Percentiles rank a stretch among this genome's conserved stretches.
Evolutionary conservation across 2,113 vertebrate genomes (phyloP).

Genomic region (Heptranchias perlo): DNA sequence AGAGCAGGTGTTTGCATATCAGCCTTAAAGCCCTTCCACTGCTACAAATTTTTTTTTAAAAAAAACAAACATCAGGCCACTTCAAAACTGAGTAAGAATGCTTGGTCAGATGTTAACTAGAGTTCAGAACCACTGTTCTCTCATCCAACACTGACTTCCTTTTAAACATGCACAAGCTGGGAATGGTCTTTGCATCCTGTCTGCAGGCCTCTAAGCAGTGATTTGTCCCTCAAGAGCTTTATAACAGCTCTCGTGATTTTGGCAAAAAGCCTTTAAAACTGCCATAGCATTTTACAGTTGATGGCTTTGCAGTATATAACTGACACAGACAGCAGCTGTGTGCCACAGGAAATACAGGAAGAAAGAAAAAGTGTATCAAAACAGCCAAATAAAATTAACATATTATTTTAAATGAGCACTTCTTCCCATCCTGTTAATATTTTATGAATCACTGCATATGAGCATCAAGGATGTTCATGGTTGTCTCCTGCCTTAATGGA

Average conservation of each 20-base stretch:
- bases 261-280: background rate
- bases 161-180: background rate
- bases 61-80: background rate
- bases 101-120: background rate
- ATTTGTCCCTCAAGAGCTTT: background rate
- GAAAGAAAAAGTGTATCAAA: conserved; percentile 9
- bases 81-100: background rate
- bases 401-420: background rate
- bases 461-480: background rate
- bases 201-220: background rate
- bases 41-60: too few species aligned
- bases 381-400: conserved; percentile 16
- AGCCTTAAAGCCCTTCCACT: background rate
- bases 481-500: background rate
- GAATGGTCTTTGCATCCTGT: background rate
- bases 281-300: background rate
- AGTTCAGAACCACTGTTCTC: background rate
- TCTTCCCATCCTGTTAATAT: conserved; percentile 19
- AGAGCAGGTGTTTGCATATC: background rate
- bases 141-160: background rate
- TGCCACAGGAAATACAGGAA: background rate
- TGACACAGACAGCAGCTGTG: background rate
- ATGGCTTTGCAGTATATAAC: background rate
- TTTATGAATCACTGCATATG: conserved; percentile 4
- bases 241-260: background rate